These are phyloP conservation scores for Poecilia velifera DNA, from an alignment of 2,797 vertebrate genomes.

Conservation along the genomic window DNA sequence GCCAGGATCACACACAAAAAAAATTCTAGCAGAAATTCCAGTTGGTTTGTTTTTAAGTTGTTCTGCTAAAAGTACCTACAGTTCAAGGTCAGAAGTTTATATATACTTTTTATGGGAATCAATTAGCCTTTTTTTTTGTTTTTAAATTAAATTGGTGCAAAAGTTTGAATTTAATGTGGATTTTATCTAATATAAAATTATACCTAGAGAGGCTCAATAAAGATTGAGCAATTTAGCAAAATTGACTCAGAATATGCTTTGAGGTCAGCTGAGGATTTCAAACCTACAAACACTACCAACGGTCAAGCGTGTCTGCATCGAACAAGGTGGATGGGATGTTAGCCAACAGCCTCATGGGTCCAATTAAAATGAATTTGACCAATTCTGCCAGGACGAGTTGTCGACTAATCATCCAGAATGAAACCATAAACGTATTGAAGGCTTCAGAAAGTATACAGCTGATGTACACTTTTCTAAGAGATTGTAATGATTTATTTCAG, in stretches of 20 bases:
- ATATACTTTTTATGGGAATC: background rate
- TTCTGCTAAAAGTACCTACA: background rate
- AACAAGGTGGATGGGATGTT: background rate
- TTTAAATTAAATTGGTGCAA: background rate
- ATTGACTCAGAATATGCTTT: background rate
- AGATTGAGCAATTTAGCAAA: background rate
- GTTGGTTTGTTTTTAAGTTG: constrained; percentile 23
- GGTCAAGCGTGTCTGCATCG: background rate
- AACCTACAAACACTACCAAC: background rate
- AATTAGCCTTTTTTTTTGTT: background rate
- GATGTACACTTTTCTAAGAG: background rate
- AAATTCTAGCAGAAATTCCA: constrained; percentile 35
- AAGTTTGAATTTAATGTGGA: background rate
- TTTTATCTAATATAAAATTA: background rate
- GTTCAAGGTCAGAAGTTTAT: background rate
- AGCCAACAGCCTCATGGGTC: background rate
- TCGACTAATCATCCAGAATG: background rate
- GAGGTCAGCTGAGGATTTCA: background rate
- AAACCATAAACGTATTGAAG: background rate
- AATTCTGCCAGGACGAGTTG: background rate
- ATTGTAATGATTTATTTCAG: background rate
- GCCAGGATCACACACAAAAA: constrained; percentile 20
- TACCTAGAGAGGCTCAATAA: background rate
- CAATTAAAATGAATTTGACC: background rate
- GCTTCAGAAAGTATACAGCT: background rate